Base-by-base conservation (phyloP, 2,888 invertebrate genomes). In the Camptogramma bilineatum region DNA sequence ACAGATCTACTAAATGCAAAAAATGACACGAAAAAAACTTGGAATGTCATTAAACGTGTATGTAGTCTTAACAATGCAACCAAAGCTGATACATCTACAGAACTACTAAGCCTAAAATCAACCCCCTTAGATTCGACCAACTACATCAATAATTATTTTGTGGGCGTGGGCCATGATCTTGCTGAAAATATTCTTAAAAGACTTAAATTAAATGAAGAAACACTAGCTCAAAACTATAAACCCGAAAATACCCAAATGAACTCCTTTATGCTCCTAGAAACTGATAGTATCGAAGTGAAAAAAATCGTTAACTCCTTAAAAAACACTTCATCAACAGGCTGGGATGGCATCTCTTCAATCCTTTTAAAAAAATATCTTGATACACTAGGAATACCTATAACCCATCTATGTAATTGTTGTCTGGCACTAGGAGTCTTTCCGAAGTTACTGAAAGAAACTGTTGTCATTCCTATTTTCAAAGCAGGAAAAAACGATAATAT, bases 381-480 rank as follows among this genome's bases (percentile, higher is more conserved):
- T 39, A 2, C 10, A 39, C 10, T 39, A 39, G 39, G 5, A 2
- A 39, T 39, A 39, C 39, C 39, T 7, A 39, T 39, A 39, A 39
- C 39, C 39, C 39, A 39, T 39, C 39, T 39, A 39, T 39, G 39
- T 39, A 39, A 39, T 39, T 7, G 5, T 39, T 39, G 39, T 39
- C 4, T 39, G 39, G 39, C 39, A 7, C 4, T 39, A 39, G 39
- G 39, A 13, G 39, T 39, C 2, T 39, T 39, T 39, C n/a, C 39
- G n/a, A 39, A 39, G n/a, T 4, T 13, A 39, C 39, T 13, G 9
- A 39, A 39, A 13, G 39, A 39, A 39, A 7, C 39, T 39, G 39
- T 39, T 13, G 39, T 39, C 39, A 39, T 39, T 39, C 39, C 39
- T 39, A 39, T 39, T 39, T 39, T 39, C 39, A 39, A 39, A 39